These are phyloP conservation scores for Eutolmus rufibarbis DNA, from an alignment of 2,888 invertebrate species.

Conservation along the genomic window DNA sequence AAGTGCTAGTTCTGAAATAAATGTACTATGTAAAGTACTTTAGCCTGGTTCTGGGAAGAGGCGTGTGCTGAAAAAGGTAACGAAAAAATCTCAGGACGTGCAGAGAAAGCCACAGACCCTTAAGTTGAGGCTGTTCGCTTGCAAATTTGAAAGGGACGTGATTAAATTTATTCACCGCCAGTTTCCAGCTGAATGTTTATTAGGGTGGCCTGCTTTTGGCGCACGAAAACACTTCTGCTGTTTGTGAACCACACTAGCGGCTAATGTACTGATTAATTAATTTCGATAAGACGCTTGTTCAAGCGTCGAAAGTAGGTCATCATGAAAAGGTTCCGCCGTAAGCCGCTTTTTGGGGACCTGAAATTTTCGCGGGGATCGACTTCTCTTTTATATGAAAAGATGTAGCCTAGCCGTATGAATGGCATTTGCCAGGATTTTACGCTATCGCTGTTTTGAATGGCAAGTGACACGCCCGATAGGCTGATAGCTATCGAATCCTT, in stretches of 20 bases:
- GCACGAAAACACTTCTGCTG: not conserved
- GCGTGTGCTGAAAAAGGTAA: not conserved
- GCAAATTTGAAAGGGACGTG: not conserved
- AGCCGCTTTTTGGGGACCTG: not conserved
- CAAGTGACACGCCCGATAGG: not conserved
- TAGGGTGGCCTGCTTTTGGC: not conserved
- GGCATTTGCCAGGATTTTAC: not conserved
- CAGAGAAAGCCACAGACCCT: not conserved
- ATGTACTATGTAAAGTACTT: not conserved
- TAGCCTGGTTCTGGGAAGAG: not conserved
- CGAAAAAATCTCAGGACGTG: not conserved
- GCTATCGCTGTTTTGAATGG: not conserved
- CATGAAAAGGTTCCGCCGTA: not conserved
- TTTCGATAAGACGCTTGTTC: not conserved
- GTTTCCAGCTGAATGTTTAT: not conserved
- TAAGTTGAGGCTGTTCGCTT: not conserved
- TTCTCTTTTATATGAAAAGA: not conserved
- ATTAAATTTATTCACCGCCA: not conserved
- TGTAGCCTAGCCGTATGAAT: not conserved
- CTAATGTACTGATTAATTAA: slow-evolving; percentile 21
- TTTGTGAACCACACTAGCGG: not conserved
- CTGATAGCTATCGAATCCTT: not conserved
- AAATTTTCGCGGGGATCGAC: not conserved
- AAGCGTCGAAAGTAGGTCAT: not conserved
- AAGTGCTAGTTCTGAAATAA: no score